Percentiles rank a stretch among this genome's conserved stretches.
phyloP scores from a whole-genome alignment of 2,888 invertebrate species.

The Drosophila mimetica region DNA sequence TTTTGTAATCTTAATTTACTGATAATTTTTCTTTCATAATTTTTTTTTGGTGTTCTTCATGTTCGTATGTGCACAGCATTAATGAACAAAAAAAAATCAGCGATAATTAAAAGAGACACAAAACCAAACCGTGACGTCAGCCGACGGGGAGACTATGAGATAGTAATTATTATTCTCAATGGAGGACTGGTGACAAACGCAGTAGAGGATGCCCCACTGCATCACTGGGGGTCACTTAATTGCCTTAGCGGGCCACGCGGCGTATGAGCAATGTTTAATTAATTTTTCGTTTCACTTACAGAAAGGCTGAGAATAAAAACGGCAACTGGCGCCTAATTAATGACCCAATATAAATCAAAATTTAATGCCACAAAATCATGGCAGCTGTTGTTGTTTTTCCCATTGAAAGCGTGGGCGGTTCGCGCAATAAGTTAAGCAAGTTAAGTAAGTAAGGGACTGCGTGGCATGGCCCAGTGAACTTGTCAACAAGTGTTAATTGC shows the following conservation, averaged over 20 bases:
- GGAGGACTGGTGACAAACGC: conserved; percentile 49
- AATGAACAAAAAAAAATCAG: conserved; percentile 21
- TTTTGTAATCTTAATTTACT: no score
- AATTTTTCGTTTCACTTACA: conserved; percentile 47
- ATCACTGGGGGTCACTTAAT: conserved; percentile 66
- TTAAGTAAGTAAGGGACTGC: conserved; percentile 18
- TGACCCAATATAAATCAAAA: conserved; percentile 74
- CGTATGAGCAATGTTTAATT: conserved; percentile 63
- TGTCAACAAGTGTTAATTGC: conserved; percentile 81
- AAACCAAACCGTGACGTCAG: conserved; percentile 57
- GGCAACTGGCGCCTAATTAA: conserved; percentile 62
- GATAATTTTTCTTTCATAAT: no score
- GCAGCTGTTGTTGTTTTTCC: conserved; percentile 19
- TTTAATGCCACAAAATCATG: conserved; percentile 61
- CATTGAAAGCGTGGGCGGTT: conserved; percentile 55
- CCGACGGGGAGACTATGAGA: background rate
- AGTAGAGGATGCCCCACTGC: conserved; percentile 40
- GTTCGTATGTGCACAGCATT: conserved; percentile 17
- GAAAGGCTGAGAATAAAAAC: conserved; percentile 16
- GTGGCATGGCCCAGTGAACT: conserved; percentile 74
- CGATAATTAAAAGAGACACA: conserved; percentile 14
- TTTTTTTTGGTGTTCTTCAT: conserved; percentile 2
- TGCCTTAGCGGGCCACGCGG: conserved; percentile 39
- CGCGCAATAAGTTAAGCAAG: conserved; percentile 55
- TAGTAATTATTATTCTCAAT: conserved; percentile 6